These are phyloP conservation scores for Scomber japonicus DNA, from an alignment of 2,113 vertebrate species.

Conservation along the genomic window DNA sequence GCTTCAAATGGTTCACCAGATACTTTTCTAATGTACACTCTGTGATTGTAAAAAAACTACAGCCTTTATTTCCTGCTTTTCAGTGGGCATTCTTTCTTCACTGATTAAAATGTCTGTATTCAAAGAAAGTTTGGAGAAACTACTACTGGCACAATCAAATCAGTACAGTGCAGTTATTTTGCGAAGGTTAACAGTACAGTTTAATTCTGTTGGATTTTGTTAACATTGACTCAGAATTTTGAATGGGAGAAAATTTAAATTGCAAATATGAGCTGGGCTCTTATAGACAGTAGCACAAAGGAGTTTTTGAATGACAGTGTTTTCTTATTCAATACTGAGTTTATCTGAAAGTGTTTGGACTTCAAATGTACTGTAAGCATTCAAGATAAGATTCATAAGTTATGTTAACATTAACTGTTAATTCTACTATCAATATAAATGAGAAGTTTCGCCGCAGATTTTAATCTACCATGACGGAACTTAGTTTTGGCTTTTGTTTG, in stretches of 20 bases:
- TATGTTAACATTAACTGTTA: background rate
- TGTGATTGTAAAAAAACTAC: background rate
- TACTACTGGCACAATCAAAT: background rate
- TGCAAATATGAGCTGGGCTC: background rate
- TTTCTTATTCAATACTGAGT: background rate
- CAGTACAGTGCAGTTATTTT: background rate
- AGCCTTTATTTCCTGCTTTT: background rate
- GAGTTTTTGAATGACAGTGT: background rate
- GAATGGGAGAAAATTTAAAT: background rate
- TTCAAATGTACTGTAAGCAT: background rate
- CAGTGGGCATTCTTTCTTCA: background rate
- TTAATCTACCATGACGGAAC: background rate
- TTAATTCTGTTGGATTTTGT: background rate
- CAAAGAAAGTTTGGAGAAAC: background rate
- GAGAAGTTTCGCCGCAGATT: constrained; percentile 12
- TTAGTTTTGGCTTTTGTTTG: constrained; percentile 37
- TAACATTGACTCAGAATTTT: background rate
- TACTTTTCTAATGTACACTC: background rate
- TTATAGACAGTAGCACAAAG: background rate
- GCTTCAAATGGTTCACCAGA: too few species aligned
- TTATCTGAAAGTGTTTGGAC: background rate
- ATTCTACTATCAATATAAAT: background rate
- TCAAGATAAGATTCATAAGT: background rate
- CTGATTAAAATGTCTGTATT: background rate
- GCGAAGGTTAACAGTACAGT: background rate